phyloP scores from a whole-genome alignment of 2,113 vertebrate species.

The Oryzias woworae region DNA sequence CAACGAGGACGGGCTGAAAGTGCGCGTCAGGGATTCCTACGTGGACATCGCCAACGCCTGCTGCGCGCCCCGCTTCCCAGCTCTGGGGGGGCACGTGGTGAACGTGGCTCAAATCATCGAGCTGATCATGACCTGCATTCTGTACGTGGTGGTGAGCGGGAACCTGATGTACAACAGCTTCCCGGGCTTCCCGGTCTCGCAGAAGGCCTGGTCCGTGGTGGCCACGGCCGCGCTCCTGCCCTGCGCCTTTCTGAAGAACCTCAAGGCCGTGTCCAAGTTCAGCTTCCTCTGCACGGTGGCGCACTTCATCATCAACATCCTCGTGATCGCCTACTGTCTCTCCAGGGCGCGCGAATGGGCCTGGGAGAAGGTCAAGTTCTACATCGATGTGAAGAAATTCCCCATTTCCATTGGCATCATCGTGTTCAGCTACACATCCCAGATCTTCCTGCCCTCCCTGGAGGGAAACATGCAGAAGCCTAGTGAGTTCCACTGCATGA shows the following conservation, averaged over 20 bases:
- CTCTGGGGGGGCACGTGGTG: constrained; percentile 89
- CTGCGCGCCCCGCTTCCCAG: constrained; percentile 91
- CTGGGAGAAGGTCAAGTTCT: constrained; percentile 99
- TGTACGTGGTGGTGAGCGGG: constrained; percentile 96
- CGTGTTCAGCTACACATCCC: constrained; percentile 99
- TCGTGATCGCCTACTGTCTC: constrained; percentile 95
- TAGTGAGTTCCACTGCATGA: constrained; percentile 96
- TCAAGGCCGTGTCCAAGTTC: constrained; percentile 96
- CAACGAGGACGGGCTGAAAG: constrained; percentile 92
- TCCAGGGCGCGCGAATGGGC: constrained; percentile 94
- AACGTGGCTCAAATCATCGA: constrained; percentile 98
- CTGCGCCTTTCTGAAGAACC: constrained; percentile 95
- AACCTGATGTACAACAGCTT: constrained; percentile 99
- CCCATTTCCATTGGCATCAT: constrained; percentile 98
- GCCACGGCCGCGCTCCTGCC: constrained; percentile 91
- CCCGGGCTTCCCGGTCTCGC: constrained; percentile 88
- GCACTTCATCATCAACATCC: constrained; percentile 93
- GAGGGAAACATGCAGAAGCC: constrained; percentile 97
- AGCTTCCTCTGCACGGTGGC: constrained; percentile 93
- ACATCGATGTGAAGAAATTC: constrained; percentile 97
- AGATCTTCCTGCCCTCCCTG: constrained; percentile 96
- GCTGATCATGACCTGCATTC: constrained; percentile 97
- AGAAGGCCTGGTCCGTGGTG: constrained; percentile 97
- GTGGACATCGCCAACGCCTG: constrained; percentile 97
- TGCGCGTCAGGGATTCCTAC: constrained; percentile 95